Conservation (phyloP, 2,888 invertebrate species). For the Sceliomorpha sp. region DNA sequence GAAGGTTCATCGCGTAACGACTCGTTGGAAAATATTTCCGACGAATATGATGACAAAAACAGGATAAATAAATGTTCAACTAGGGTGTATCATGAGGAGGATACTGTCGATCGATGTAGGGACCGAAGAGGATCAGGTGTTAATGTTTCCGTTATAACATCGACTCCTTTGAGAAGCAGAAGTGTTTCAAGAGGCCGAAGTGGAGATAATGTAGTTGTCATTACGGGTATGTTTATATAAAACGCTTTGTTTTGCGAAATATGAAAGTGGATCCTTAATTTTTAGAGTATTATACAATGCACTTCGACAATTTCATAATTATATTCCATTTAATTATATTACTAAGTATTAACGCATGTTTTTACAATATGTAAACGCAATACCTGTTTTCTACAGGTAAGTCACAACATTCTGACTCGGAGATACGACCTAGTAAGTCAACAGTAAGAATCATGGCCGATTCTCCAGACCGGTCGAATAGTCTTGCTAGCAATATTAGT, state of each 20-base stretch:
- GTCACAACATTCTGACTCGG: slow-evolving; percentile 65
- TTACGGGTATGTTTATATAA: slow-evolving; percentile 68
- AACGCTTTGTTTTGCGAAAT: too few species aligned
- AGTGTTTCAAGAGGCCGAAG: slow-evolving; percentile 67
- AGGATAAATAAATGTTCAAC: slow-evolving; percentile 47
- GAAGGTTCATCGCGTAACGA: slow-evolving; percentile 73
- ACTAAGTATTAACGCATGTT: too few species aligned
- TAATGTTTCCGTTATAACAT: slow-evolving; percentile 77
- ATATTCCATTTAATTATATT: slow-evolving; percentile 13
- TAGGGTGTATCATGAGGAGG: slow-evolving; percentile 49
- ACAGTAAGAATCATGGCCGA: slow-evolving; percentile 82
- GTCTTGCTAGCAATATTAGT: slow-evolving; percentile 87
- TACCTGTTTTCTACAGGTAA: too few species aligned
- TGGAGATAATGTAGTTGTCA: slow-evolving; percentile 75
- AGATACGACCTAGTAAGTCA: slow-evolving; percentile 80
- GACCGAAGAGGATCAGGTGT: slow-evolving; percentile 66
- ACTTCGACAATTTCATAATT: not conserved
- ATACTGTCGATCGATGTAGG: slow-evolving; percentile 61
- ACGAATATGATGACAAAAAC: slow-evolving; percentile 60
- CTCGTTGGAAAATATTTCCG: slow-evolving; percentile 71
- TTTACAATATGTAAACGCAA: too few species aligned
- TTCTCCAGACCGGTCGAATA: slow-evolving; percentile 85
- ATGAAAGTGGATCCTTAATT: too few species aligned
- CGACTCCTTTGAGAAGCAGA: slow-evolving; percentile 73
- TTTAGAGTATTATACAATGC: not conserved